Percentiles rank a stretch among this genome's conserved stretches.
Evolutionary conservation across 2,888 invertebrate species (phyloP).

Genomic region (Cecidostiba fungosa): DNA sequence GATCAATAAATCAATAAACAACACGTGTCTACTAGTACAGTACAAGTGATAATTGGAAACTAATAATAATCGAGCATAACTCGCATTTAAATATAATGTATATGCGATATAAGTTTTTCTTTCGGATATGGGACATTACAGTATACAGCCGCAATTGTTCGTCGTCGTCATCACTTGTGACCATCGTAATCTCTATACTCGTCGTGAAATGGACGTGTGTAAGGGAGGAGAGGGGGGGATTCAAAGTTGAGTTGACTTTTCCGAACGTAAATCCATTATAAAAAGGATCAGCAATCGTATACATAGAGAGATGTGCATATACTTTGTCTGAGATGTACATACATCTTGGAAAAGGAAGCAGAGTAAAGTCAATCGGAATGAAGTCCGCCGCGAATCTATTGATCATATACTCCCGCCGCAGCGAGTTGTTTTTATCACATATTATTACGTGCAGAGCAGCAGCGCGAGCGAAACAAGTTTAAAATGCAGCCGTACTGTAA

Average conservation of each 20-base stretch:
- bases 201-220: no score
- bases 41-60: slow-evolving; percentile 7
- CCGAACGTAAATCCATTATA: not conserved
- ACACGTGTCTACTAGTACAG: not conserved
- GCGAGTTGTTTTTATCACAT: not conserved
- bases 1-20: slow-evolving; percentile 20
- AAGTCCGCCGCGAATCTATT: slow-evolving; percentile 7
- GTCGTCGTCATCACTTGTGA: not conserved
- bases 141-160: not conserved
- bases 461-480: not conserved
- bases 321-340: not conserved
- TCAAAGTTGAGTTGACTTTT: no score
- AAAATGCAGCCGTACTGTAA: not conserved
- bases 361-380: not conserved
- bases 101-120: slow-evolving; percentile 19
- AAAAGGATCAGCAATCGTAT: slow-evolving; percentile 10
- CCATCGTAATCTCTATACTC: no score
- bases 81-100: not conserved
- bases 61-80: not conserved
- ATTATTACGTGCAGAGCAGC: not conserved
- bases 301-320: not conserved
- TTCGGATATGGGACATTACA: slow-evolving; percentile 24
- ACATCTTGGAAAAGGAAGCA: not conserved
- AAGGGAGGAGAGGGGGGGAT: no score
- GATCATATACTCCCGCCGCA: not conserved